phyloP scores from a whole-genome alignment of 2,888 invertebrate species.

The Eledona agricola region DNA sequence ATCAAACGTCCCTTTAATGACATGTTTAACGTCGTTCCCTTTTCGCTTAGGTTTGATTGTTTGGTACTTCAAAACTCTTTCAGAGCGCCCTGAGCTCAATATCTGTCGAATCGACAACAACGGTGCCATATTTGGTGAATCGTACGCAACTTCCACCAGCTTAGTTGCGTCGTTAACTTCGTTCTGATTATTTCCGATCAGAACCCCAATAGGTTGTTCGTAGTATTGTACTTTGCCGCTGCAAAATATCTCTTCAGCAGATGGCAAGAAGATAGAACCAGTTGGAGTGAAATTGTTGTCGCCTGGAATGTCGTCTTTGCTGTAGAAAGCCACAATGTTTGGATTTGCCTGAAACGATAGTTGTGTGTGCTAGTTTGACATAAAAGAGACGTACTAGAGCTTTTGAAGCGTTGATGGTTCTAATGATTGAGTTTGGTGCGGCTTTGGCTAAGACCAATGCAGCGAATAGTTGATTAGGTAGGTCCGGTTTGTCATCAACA shows the following conservation, averaged over 20 bases:
- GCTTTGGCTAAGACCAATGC: slow-evolving; percentile 72
- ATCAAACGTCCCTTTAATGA: slow-evolving; percentile 67
- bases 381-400: slow-evolving; percentile 69
- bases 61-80: slow-evolving; percentile 59
- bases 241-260: slow-evolving; percentile 65
- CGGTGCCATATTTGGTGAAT: slow-evolving; percentile 60
- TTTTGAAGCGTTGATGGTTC: slow-evolving; percentile 69
- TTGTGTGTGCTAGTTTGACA: neutral
- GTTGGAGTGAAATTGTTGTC: slow-evolving; percentile 68
- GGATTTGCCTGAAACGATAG: slow-evolving; percentile 66
- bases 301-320: slow-evolving; percentile 77
- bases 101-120: slow-evolving; percentile 65
- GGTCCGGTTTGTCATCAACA: slow-evolving; percentile 75
- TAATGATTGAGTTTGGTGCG: slow-evolving; percentile 68
- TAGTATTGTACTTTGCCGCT: slow-evolving; percentile 68
- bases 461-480: slow-evolving; percentile 74
- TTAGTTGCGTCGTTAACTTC: slow-evolving; percentile 69
- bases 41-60: slow-evolving; percentile 57
- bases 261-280: slow-evolving; percentile 16
- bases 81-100: slow-evolving; percentile 61
- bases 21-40: slow-evolving; percentile 60
- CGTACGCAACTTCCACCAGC: slow-evolving; percentile 68
- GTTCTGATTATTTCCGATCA: slow-evolving; percentile 71
- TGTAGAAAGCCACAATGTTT: slow-evolving; percentile 73
- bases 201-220: slow-evolving; percentile 78